Base-by-base conservation (phyloP, 2,113 vertebrate genomes). In the Onychorhynchus coronatus region DNA sequence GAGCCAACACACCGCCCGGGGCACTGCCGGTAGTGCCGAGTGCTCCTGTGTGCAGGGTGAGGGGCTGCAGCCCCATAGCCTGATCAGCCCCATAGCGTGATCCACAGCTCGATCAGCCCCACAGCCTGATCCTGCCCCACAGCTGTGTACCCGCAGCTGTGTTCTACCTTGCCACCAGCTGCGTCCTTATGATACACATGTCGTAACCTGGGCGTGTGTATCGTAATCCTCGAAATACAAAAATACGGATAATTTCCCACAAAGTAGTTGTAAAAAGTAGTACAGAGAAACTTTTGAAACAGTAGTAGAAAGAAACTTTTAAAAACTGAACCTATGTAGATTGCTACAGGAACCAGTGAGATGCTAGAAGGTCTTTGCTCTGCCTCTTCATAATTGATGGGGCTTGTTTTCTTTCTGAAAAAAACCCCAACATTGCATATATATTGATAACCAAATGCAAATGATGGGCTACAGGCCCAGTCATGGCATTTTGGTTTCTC, bases 1-100 rank as follows among this genome's bases (percentile, higher is more conserved):
- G 28, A 67, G 56, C 30, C 50, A 0, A 0, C 27, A 0, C 22
- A 2, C 9, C 50, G n/a, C 5, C 39, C 1, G 9, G 21, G 33
- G 14, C 25, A 0, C 23, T 17, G 49, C 12, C 28, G 24, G 6
- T 20, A 13, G 1, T 35, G 78, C 46, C 14, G 10, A 23, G 61
- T 56, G 82, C 13, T 65, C 47, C 17, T 9, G 66, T 7, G 47
- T 22, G 3, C 30, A 5, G 62, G 62, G 20, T 15, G 30, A 7
- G 77, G 33, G 66, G 59, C 70, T 83, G 68, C 74, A 1, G 42
- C 39, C 52, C 53, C 52, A 11, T 6, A 53, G 12, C 20, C 55
- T 56, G 3, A 4, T 19, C 52, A 41, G 12, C 39, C 39, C 39
- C 39, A 41, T 12, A 41, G 39, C 39, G 12, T 41, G 39, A 41